These are phyloP conservation scores for Hydrotaea diabolus DNA, from an alignment of 2,888 invertebrate species.

Conservation along the genomic window DNA sequence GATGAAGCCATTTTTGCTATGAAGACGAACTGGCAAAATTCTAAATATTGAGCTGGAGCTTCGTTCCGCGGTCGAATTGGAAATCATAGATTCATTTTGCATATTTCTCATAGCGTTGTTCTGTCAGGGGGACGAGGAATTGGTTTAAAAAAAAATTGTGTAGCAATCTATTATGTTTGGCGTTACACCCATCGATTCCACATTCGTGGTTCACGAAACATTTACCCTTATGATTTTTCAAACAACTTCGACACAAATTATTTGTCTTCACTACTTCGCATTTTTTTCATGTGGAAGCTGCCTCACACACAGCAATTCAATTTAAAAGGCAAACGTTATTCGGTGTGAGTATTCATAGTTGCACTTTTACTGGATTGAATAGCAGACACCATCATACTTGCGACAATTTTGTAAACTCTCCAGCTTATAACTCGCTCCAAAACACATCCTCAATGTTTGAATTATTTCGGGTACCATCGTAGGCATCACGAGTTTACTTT, in stretches of 20 bases:
- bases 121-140: background rate
- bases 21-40: constrained; percentile 11
- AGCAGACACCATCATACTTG: constrained; percentile 48
- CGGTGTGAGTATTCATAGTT: constrained; percentile 26
- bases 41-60: background rate
- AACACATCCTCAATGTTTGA: constrained; percentile 46
- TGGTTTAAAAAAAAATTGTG: constrained; percentile 16
- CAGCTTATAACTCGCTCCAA: constrained; percentile 47
- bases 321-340: background rate
- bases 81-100: background rate
- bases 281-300: constrained; percentile 23
- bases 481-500: constrained; percentile 40
- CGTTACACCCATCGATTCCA: constrained; percentile 42
- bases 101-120: background rate
- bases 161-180: constrained; percentile 46
- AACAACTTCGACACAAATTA: constrained; percentile 58
- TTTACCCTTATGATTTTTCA: constrained; percentile 49
- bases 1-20: constrained; percentile 18
- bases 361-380: constrained; percentile 21
- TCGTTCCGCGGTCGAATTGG: background rate
- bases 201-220: constrained; percentile 38
- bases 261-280: constrained; percentile 51
- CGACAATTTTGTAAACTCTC: constrained; percentile 60
- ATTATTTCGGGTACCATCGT: constrained; percentile 52
- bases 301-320: constrained; percentile 26